Conservation (phyloP, 2,113 vertebrate species). For the Chitala chitala region DNA sequence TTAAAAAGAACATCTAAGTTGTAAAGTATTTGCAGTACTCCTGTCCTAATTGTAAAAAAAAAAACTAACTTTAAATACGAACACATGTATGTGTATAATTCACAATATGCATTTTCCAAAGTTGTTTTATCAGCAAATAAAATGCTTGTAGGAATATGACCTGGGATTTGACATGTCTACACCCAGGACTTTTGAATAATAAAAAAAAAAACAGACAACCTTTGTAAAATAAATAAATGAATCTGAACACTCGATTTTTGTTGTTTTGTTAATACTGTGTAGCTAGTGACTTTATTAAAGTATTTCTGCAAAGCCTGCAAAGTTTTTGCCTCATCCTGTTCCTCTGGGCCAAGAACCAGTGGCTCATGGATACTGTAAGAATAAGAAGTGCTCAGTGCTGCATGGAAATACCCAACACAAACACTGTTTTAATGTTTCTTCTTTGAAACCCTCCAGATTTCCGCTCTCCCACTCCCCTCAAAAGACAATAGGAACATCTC, state of each 20-base stretch:
- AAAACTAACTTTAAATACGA: conserved; percentile 33
- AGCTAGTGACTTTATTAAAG: conserved; percentile 19
- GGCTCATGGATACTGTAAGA: too few species aligned
- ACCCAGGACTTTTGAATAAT: conserved; percentile 42
- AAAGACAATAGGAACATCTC: too few species aligned
- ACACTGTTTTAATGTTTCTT: neutral
- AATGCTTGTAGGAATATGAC: conserved; percentile 55
- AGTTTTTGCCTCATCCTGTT: neutral
- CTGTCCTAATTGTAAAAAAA: conserved; percentile 49
- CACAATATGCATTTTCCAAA: conserved; percentile 36
- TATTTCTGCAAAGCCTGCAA: conserved; percentile 2
- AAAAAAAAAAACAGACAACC: conserved; percentile 31
- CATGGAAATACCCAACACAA: neutral
- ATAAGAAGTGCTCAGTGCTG: too few species aligned
- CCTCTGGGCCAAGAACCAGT: neutral
- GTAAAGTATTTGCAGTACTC: conserved; percentile 45
- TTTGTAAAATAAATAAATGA: conserved; percentile 66
- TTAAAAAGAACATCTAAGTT: conserved; percentile 53
- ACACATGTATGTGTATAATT: conserved; percentile 37
- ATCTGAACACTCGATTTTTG: conserved; percentile 15
- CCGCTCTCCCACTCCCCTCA: too few species aligned
- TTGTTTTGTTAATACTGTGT: conserved; percentile 16
- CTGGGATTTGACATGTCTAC: conserved; percentile 49
- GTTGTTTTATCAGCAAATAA: conserved; percentile 39
- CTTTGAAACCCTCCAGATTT: too few species aligned